Evolutionary conservation across 2,888 invertebrate genomes (phyloP), one percentile per base, ranked within the genome.

Genomic region (Sinohyriopsis cumingii): DNA sequence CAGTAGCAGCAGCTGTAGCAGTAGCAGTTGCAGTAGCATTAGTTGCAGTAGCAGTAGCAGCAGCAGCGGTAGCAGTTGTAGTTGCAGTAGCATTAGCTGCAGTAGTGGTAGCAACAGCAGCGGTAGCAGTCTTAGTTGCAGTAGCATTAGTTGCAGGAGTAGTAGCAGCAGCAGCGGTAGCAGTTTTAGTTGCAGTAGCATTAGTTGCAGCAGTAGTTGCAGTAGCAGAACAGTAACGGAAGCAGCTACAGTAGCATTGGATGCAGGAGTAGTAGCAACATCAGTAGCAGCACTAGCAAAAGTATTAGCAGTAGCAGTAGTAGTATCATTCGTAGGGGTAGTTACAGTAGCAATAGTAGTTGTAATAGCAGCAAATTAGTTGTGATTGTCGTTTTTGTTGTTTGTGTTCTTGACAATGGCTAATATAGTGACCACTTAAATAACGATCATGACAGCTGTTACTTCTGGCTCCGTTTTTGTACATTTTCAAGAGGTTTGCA

Each of bases 41-140:
- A 70, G 71, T 63, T 69, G 68, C 62, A 70, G 71, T 60, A 70
- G 68, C 70, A 70, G 71, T 70, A 3, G 71, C 55, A 70, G 71
- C 62, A 70, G 71, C 70, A 70, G 71, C 59, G 64, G 69, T 64
- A 59, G 71, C 64, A 71, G 68, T 62, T 64, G 69, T 71, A 64
- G 71, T 71, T 71, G 59, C 56, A 28, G 59, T 63, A 64, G 64
- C 55, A 71, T 56, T 71, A 64, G 69, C 55, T 71, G 28, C 3
- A 45, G 28, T 5, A 45, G 28, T 3, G 4, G 63, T 45, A 5
- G 63, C 4, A 63, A 5, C 55, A 25, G 25, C 25, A 25, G 25
- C 25, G 3, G 1, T 3, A 25, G 25, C 3, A 25, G 25, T 3
- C 1, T 1, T 25, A 25, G 25, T 3, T 2, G 25, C 5, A 28